Base-by-base conservation (phyloP, 2,888 invertebrate genomes). In the Furcula furcula region DNA sequence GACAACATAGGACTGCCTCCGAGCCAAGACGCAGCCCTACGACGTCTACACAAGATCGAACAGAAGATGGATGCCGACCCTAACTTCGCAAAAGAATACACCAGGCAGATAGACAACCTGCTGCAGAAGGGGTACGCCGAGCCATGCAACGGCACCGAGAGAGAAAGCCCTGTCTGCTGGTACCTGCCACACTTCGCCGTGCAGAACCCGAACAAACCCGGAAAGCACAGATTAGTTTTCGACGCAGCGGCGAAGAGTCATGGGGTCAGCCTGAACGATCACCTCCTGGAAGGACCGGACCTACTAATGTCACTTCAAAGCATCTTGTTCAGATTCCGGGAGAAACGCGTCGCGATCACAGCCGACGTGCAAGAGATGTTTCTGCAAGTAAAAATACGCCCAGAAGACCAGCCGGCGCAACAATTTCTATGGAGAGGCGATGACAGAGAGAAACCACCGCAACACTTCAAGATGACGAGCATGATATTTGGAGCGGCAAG, bases 401-500 rank as follows among this genome's bases (percentile, higher is more conserved):
- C 16, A 4, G 23, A 23, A 6, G 23, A 23, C 23, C 11, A 7
- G 3, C 6, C 7, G 7, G 23, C 23, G 23, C 23, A 12, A 9
- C 20, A n/a, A 2, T 22, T 22, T 9, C 22, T 14, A 14, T 53
- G 34, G 46, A 30, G 40, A n/a, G 42, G 18, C 2, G 29, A 22
- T 6, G n/a, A 3, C 4, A 7, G 7, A n/a, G 9, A 4, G 10
- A 14, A 6, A 10, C 32, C 5, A 10, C 44, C 35, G 2, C 10
- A 19, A 3, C 35, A 40, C 22, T 43, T 25, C 15, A 28, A 31
- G 10, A 55, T 51, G 46, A 34, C 29, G 10, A 38, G 41, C 2
- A 22, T 53, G 9, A 46, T 47, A 5, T 53, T 53, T 12, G 46
- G 46, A 2, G 45, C 50, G 2, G 34, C 37, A 4, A 42, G 28